Evolutionary conservation across 2,888 invertebrate species (phyloP), one percentile per base, ranked within the genome.

Genomic region (Copidosoma aretas): DNA sequence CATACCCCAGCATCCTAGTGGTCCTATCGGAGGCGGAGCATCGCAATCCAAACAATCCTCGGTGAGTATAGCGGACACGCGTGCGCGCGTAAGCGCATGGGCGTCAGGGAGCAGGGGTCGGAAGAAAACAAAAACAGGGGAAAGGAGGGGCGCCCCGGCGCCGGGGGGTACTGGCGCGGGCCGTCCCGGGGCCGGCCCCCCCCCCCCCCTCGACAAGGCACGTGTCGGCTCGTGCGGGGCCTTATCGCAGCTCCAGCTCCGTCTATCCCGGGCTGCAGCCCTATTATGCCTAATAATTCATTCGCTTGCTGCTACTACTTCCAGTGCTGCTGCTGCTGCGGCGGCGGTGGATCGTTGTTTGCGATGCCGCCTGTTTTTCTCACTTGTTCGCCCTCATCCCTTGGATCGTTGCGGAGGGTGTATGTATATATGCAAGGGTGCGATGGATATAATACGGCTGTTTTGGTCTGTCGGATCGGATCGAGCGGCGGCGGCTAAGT

Each of bases 241-340:
- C 68, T 68, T 68, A 68, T 68, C 71, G 62, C 62, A 17, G 21
- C 51, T 19, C 53, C 60, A 65, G 75, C 73, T 67, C 71, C 74
- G 72, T 70, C 77, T 69, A 75, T 32, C 32, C 8, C 8, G n/a
- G 32, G 32, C 32, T 32, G 32, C 8, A 77, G 80, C 79, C 81
- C 80, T 80, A 81, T 82, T 81, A 82, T 79, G 78, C 80, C 76
- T 79, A 80, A 82, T 83, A 82, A 83, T 83, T 82, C 82, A 82
- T 82, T 80, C 79, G 79, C 79, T 79, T 78, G 80, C 64, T n/a
- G n/a, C n/a, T n/a, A n/a, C 65, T 79, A 68, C 22, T 17, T 19
- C 15, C 2, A 8, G 43, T 17, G 43, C 14, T 32, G 32, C 8
- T 5, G 4, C 19, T 43, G 52, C 19, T 52, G 19, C 19, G 19